Conservation (phyloP, 1,140 invertebrate genomes). For the Sitodiplosis mosellana region DNA sequence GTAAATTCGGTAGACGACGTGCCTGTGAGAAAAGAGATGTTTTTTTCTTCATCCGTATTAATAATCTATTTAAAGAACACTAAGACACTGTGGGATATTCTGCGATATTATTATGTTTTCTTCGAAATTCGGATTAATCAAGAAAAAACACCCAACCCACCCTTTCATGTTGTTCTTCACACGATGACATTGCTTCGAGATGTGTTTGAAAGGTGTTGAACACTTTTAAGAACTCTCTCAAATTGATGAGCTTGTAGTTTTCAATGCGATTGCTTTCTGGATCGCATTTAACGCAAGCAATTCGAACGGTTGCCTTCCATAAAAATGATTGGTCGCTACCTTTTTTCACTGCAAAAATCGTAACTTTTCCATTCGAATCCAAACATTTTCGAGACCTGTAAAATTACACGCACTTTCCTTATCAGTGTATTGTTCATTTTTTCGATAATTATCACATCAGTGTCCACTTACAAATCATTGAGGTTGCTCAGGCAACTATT, state of each 20-base stretch:
- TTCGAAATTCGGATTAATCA: too few relatives aligned
- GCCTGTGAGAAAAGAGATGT: neutral
- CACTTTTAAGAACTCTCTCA: constrained; percentile 38
- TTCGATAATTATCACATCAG: too few relatives aligned
- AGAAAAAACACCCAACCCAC: neutral
- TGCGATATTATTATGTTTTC: too few relatives aligned
- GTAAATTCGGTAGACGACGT: constrained; percentile 5
- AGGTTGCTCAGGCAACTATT: constrained; percentile 26
- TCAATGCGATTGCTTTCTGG: constrained; percentile 29
- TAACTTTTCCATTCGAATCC: constrained; percentile 36
- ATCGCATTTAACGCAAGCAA: constrained; percentile 43
- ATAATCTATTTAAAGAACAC: too few relatives aligned
- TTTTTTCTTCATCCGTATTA: neutral
- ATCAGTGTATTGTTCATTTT: too few relatives aligned
- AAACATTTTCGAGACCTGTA: constrained; percentile 35
- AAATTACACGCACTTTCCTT: too few relatives aligned
- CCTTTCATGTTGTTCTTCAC: constrained; percentile 7
- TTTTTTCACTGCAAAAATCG: constrained; percentile 44
- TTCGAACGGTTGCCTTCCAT: constrained; percentile 48
- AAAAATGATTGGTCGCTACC: constrained; percentile 41
- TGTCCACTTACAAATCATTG: constrained; percentile 31
- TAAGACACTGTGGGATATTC: too few relatives aligned
- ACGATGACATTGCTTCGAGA: constrained; percentile 11
- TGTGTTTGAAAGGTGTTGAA: constrained; percentile 27
- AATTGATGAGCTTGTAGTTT: constrained; percentile 33